Evolutionary conservation across 2,113 vertebrate species (phyloP).

Genomic region (Arothron firmamentum): DNA sequence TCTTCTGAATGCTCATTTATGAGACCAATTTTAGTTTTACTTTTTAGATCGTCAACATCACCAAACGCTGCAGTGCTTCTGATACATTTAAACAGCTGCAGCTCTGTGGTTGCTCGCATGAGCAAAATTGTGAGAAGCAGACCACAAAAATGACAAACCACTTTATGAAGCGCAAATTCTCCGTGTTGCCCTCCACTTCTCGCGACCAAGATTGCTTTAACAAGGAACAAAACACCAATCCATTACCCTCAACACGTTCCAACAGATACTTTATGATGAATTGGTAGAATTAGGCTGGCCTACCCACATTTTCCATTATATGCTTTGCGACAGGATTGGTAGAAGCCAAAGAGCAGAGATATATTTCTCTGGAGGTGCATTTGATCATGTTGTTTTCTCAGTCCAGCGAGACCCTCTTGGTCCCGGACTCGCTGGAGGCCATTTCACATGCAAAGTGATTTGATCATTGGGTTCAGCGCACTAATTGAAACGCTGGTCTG

Average conservation of each 20-base stretch:
- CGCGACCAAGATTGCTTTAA: constrained; percentile 33
- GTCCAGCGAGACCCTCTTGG: too few relatives aligned
- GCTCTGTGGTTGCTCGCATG: too few relatives aligned
- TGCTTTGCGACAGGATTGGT: too few relatives aligned
- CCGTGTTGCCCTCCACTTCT: neutral
- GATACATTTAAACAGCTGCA: too few relatives aligned
- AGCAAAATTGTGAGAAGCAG: constrained; percentile 9
- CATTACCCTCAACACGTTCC: constrained; percentile 29
- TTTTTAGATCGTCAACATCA: constrained; percentile 16
- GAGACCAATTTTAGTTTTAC: neutral
- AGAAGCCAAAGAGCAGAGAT: too few relatives aligned
- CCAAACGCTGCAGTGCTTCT: neutral
- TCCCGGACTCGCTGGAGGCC: too few relatives aligned
- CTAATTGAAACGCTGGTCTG: too few relatives aligned
- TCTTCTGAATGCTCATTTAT: too few relatives aligned
- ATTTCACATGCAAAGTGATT: too few relatives aligned
- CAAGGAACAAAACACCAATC: constrained; percentile 20
- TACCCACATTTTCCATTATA: neutral
- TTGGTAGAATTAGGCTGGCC: constrained; percentile 3
- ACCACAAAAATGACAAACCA: constrained; percentile 56
- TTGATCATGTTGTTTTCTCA: too few relatives aligned
- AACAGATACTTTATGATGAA: constrained; percentile 9
- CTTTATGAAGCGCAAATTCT: constrained; percentile 29
- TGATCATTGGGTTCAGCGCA: too few relatives aligned
- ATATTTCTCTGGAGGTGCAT: too few relatives aligned